Evolutionary conservation across 2,797 vertebrate genomes (phyloP), one percentile per base, ranked within the genome.

Genomic region (Dromococcyx pavoninus): DNA sequence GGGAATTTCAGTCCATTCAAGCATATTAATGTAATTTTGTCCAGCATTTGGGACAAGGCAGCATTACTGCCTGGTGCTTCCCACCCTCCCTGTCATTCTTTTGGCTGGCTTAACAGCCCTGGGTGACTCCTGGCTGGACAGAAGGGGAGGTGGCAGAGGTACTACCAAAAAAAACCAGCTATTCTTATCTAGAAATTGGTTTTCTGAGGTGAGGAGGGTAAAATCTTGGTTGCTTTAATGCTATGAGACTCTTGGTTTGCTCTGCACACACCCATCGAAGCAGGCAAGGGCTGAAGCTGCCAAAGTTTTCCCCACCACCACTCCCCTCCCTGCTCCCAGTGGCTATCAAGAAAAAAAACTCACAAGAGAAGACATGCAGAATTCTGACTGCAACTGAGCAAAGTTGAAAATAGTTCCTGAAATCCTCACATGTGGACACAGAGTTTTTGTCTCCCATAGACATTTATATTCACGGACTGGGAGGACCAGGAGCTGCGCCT

Each of bases 381-480:
- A 32, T 88, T 91, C 50, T 65, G 37, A 41, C 25, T 62, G 76
- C 28, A 33, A 17, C 8, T 11, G 28, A 64, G 17, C 33, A 54
- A 67, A 73, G 54, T 12, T 65, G 28, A 35, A 28, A 48, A 28
- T 39, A 27, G 30, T 17, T 72, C 39, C 39, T 83, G 65, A 76
- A 70, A 53, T 60, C 66, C 75, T 96, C 37, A 56, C 35, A 37
- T n/a, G 44, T 12, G 25, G 18, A 64, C 18, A 13, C 24, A 4
- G 3, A 3, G 0, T 53, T 65, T 94, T 69, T 97, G 50, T 98
- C 97, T 94, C 39, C 62, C 27, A 11, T 96, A 99, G 99, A 99
- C 99, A 0, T 99, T 98, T 95, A 99, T 99, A 94, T 99, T 99
- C 96, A 99, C 99, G 0, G 99, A 99, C 51, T 98, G 98, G 30